A percentile compares a stretch with the other conserved stretches of the same genome.
phyloP scores from a whole-genome alignment of 2,888 invertebrate genomes.

The Phengaris alcon region DNA sequence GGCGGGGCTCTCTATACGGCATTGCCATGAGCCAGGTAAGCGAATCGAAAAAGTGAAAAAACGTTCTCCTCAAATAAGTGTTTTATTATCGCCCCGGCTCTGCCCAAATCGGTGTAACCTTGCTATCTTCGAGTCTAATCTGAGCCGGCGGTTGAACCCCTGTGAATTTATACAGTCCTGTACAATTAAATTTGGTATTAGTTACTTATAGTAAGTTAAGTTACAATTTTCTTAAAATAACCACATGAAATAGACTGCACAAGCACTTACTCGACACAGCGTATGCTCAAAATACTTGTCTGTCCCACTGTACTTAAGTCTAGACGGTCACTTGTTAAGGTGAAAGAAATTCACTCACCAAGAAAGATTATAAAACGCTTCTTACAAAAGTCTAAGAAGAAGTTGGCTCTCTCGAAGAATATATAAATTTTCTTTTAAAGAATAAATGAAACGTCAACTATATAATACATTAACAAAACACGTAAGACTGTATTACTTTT shows the following conservation, averaged over 20 bases:
- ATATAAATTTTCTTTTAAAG: conserved; percentile 1
- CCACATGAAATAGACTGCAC: neutral
- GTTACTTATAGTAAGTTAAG: neutral
- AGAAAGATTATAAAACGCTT: conserved; percentile 28
- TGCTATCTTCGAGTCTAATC: too few species aligned
- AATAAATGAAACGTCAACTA: conserved; percentile 2
- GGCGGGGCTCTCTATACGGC: too few species aligned
- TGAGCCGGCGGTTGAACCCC: too few species aligned
- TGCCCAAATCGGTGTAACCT: too few species aligned
- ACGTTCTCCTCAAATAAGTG: too few species aligned
- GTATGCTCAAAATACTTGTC: conserved; percentile 29
- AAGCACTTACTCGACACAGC: conserved; percentile 22
- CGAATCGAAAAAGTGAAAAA: too few species aligned
- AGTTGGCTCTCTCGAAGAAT: conserved; percentile 8
- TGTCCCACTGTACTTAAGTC: conserved; percentile 29
- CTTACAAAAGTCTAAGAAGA: conserved; percentile 8
- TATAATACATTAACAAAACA: conserved; percentile 22
- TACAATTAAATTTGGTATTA: too few species aligned
- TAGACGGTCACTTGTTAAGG: conserved; percentile 32
- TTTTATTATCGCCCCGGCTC: too few species aligned
- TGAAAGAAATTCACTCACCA: conserved; percentile 28
- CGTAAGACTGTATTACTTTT: conserved; percentile 7
- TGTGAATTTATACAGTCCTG: too few species aligned
- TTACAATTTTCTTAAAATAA: too few species aligned
- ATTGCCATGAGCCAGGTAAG: too few species aligned